Conservation (phyloP, 1,140 invertebrate species). For the Mya arenaria region DNA sequence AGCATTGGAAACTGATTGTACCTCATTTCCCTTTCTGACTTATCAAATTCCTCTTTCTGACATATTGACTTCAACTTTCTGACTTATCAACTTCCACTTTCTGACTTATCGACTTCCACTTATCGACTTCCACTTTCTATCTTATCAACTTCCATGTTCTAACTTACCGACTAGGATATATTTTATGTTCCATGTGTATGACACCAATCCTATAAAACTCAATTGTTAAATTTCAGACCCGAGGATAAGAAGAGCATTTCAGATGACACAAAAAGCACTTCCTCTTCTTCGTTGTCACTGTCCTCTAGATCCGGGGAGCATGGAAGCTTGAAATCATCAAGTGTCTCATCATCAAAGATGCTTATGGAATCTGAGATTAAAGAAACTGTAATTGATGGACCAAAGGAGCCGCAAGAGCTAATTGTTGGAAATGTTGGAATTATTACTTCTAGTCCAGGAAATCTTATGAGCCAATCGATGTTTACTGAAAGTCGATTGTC, state of each 20-base stretch:
- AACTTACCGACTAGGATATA: no score
- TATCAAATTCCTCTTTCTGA: no score
- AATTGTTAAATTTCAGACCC: no score
- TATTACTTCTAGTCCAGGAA: slow-evolving; percentile 5
- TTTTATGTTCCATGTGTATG: no score
- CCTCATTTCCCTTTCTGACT: no score
- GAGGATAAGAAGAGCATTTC: slow-evolving; percentile 65
- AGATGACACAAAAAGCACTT: slow-evolving; percentile 56
- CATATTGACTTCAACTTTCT: no score
- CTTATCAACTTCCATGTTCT: no score
- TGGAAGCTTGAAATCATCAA: neutral
- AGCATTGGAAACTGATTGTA: no score
- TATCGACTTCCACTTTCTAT: no score
- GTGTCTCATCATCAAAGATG: neutral
- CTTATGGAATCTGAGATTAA: slow-evolving; percentile 41
- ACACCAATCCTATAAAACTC: no score
- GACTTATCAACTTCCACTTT: no score
- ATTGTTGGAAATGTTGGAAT: neutral
- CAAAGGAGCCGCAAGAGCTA: neutral
- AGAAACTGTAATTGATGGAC: neutral
- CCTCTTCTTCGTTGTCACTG: slow-evolving; percentile 40
- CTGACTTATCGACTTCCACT: no score
- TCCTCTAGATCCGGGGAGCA: slow-evolving; percentile 34
- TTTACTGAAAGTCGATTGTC: slow-evolving; percentile 14
- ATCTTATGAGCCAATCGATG: slow-evolving; percentile 51